Base-by-base conservation (phyloP, 2,113 vertebrate species). In the Zosterops japonicus region DNA sequence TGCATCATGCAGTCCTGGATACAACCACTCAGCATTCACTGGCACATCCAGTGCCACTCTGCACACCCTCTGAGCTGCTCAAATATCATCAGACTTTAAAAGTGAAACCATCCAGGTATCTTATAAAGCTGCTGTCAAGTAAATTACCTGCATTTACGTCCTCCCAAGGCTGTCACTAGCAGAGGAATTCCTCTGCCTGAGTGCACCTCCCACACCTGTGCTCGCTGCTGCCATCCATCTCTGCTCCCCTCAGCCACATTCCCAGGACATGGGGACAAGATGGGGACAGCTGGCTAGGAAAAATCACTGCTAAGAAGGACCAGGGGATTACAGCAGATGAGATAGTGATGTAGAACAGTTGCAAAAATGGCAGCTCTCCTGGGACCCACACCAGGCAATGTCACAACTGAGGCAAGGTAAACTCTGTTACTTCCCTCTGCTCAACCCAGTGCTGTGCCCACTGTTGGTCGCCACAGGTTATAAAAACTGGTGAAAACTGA, bases 371-470 rank as follows among this genome's bases (percentile, higher is more conserved):
- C 74, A 87, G 41, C 15, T 84, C 46, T 87, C 60, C 55, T 44
- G 65, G 44, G 69, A 57, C 2, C 4, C 24, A 23, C 46, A 39
- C 23, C 3, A 61, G 28, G 22, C 25, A 52, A 31, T 0, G 0
- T 28, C 68, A 50, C n/a, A 57, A 63, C 64, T 27, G 5, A 64
- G 46, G 53, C 2, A 2, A 50, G 22, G 49, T 91, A 36, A 2
- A 0, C 5, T 25, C 6, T 24, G 8, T 29, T 39, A 12, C 22
- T 44, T 36, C 2, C 1, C 14, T 67, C 52, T 57, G 27, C 41
- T 78, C 74, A 74, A 27, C 12, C 5, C 41, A 21, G 8, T 21
- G n/a, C 36, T 44, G 20, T 42, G 52, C 22, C 70, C 33, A 21
- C 52, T 87, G 22, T 36, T 36, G 36, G 36, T 36, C 9, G 9